A percentile compares a stretch with the other conserved stretches of the same genome.
Evolutionary conservation across 2,113 vertebrate species (phyloP).

Genomic region (Sciurus niger): DNA sequence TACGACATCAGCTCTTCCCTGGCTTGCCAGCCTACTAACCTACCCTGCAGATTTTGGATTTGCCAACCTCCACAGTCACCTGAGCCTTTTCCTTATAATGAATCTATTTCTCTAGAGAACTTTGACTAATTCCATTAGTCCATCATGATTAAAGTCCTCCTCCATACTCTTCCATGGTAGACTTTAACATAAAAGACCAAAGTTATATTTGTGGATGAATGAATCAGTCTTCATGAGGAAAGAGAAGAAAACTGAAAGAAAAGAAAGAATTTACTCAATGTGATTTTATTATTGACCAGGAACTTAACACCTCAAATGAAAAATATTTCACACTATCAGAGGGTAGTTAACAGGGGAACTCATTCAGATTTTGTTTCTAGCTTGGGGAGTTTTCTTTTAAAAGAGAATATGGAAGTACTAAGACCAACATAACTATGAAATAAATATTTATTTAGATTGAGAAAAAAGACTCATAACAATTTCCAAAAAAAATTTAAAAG

Average conservation of each 20-base stretch:
- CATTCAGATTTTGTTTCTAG: background rate
- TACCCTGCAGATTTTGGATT: background rate
- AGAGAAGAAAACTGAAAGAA: conserved; percentile 42
- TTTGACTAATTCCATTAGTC: background rate
- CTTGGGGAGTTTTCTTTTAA: background rate
- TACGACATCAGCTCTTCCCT: background rate
- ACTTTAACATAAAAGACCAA: conserved; percentile 32
- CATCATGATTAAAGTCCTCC: conserved; percentile 45
- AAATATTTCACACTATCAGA: background rate
- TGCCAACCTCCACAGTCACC: background rate
- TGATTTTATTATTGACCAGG: conserved; percentile 13
- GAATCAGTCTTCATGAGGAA: conserved; percentile 32
- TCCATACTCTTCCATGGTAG: background rate
- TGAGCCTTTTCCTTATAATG: background rate
- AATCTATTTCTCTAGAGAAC: background rate
- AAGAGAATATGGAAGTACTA: background rate
- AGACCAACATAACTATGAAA: background rate
- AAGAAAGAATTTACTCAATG: background rate
- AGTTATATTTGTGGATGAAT: conserved; percentile 32
- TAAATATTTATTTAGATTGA: conserved; percentile 2
- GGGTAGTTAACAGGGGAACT: background rate
- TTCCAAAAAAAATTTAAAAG: conserved; percentile 44
- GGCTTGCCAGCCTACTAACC: no score
- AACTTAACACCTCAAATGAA: background rate
- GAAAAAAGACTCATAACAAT: conserved; percentile 14